Percentiles rank a stretch among this genome's conserved stretches.
phyloP scores from a whole-genome alignment of 2,888 invertebrate species.

The Cheiracanthium punctorium region DNA sequence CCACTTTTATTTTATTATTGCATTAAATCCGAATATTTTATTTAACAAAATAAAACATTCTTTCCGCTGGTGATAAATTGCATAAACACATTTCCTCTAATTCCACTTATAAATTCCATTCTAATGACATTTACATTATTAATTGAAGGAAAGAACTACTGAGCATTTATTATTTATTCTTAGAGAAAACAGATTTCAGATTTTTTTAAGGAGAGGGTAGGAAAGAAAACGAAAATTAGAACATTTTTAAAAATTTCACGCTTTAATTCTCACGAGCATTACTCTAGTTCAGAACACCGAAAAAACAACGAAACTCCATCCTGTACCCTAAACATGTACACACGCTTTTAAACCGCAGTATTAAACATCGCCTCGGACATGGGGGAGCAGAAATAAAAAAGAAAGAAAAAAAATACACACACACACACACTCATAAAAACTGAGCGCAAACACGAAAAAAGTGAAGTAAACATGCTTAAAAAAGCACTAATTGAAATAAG shows the following conservation, averaged over 20 bases:
- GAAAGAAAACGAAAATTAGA: neutral
- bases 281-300: neutral
- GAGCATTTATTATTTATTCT: too few species aligned
- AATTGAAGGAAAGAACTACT: too few species aligned
- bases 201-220: too few species aligned
- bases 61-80: too few species aligned
- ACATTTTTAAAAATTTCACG: neutral
- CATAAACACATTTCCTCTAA: too few species aligned
- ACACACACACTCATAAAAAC: too few species aligned
- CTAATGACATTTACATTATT: too few species aligned
- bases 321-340: neutral
- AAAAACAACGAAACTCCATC: neutral
- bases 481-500: conserved; percentile 60
- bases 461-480: conserved; percentile 26
- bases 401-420: conserved; percentile 6
- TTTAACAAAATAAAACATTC: too few species aligned
- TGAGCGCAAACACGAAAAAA: neutral
- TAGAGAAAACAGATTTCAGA: too few species aligned
- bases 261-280: neutral
- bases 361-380: conserved; percentile 5
- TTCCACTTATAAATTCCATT: too few species aligned
- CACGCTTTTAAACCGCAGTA: neutral
- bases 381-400: neutral
- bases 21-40: too few species aligned
- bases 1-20: too few species aligned